These are phyloP conservation scores for Drosophila orosa DNA, from an alignment of 1,140 invertebrate genomes.

Conservation along the genomic window DNA sequence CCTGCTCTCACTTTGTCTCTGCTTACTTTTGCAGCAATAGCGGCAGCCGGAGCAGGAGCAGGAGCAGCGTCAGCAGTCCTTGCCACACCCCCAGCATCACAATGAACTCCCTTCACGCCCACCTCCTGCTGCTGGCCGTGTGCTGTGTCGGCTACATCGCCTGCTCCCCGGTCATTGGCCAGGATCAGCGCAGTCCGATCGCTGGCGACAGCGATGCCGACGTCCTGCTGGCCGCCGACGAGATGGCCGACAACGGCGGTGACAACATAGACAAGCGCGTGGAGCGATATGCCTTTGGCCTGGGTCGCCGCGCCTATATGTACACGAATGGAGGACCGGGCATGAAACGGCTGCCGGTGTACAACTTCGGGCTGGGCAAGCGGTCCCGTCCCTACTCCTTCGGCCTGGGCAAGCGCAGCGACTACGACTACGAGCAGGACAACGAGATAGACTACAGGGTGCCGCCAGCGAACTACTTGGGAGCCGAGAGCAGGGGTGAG, in stretches of 20 bases:
- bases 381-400: constrained; percentile 81
- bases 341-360: constrained; percentile 80
- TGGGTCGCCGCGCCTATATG: constrained; percentile 78
- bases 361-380: constrained; percentile 83
- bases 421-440: constrained; percentile 72
- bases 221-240: constrained; percentile 39
- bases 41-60: constrained; percentile 9
- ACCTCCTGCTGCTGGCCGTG: constrained; percentile 64
- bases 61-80: constrained; percentile 20
- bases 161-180: constrained; percentile 57
- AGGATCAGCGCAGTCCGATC: constrained; percentile 44
- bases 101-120: constrained; percentile 70
- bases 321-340: constrained; percentile 76
- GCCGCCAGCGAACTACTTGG: constrained; percentile 51
- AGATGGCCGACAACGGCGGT: constrained; percentile 38
- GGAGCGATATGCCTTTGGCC: constrained; percentile 77
- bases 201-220: constrained; percentile 42
- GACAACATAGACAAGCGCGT: constrained; percentile 74
- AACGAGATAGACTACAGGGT: constrained; percentile 61
- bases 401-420: constrained; percentile 79
- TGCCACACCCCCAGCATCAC: constrained; percentile 17
- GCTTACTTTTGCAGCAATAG: constrained; percentile 29
- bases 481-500: constrained; percentile 42
- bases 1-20: constrained; percentile 51
- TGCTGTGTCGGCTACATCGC: constrained; percentile 69